These are phyloP conservation scores for Enoplosus armatus DNA, from an alignment of 2,797 vertebrate genomes.

Conservation along the genomic window DNA sequence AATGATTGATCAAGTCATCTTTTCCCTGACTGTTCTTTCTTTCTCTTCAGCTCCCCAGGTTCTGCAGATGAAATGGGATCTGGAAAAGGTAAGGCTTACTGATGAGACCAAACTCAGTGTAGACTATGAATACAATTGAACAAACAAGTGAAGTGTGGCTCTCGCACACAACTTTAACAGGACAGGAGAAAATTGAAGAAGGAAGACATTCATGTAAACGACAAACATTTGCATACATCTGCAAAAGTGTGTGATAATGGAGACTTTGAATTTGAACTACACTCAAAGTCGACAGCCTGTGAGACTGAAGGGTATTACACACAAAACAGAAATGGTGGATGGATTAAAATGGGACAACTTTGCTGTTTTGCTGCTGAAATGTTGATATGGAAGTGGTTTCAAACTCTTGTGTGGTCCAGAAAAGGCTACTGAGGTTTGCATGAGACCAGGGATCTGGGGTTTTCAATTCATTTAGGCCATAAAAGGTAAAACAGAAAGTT, in stretches of 20 bases:
- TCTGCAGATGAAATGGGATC: conserved; percentile 82
- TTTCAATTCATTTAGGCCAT: conserved; percentile 2
- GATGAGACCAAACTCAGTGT: conserved; percentile 16
- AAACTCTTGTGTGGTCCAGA: conserved; percentile 1
- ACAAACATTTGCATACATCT: background rate
- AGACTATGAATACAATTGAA: conserved; percentile 7
- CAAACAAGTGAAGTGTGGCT: background rate
- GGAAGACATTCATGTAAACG: background rate
- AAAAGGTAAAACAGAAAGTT: background rate
- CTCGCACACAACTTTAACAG: background rate
- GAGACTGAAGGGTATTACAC: background rate
- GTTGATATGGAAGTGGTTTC: background rate
- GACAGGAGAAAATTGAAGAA: background rate
- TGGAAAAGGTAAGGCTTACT: conserved; percentile 83
- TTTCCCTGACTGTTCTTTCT: conserved; percentile 29
- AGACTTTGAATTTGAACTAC: conserved; percentile 1
- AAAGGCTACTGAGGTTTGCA: background rate
- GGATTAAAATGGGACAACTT: background rate
- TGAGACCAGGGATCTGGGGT: background rate
- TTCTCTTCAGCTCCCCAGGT: conserved; percentile 74
- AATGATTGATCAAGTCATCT: background rate
- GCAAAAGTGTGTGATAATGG: background rate
- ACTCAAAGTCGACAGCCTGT: background rate
- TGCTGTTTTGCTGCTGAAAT: background rate
- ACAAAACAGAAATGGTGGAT: background rate